A percentile compares a stretch with the other conserved stretches of the same genome.
These are phyloP conservation scores for Caenorhabditis latens DNA, from an alignment of 1,140 invertebrate species.

Conservation along the genomic window DNA sequence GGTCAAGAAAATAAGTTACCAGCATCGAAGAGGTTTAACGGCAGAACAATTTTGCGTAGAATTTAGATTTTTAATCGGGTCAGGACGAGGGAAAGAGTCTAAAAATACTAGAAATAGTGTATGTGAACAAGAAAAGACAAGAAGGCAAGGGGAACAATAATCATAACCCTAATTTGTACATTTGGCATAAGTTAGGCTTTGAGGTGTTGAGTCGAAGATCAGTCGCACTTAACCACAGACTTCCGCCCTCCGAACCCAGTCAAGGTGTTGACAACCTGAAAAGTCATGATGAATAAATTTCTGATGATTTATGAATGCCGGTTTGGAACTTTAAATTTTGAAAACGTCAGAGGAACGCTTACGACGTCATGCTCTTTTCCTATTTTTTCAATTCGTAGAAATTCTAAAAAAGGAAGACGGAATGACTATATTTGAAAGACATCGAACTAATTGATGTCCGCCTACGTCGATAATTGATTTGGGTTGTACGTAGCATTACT, in stretches of 20 bases:
- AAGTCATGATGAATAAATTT: neutral
- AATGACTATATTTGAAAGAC: neutral
- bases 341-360: neutral
- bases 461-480: constrained; percentile 41
- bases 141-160: neutral
- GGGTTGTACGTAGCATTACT: neutral
- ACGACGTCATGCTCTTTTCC: neutral
- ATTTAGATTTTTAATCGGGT: neutral
- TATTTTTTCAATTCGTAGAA: neutral
- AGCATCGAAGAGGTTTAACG: constrained; percentile 2
- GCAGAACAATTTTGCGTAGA: constrained; percentile 44
- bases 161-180: constrained; percentile 28
- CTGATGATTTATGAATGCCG: neutral
- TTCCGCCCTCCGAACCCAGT: constrained; percentile 32
- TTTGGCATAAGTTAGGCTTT: neutral
- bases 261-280: constrained; percentile 37
- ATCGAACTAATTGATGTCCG: neutral
- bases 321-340: neutral
- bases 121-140: neutral
- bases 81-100: neutral
- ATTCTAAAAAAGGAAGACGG: neutral
- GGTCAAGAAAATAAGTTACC: neutral
- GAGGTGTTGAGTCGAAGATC: neutral
- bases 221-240: constrained; percentile 40
- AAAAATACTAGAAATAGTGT: neutral